Base-by-base conservation (phyloP, 2,888 invertebrate genomes). In the Leptopilina syphax region DNA sequence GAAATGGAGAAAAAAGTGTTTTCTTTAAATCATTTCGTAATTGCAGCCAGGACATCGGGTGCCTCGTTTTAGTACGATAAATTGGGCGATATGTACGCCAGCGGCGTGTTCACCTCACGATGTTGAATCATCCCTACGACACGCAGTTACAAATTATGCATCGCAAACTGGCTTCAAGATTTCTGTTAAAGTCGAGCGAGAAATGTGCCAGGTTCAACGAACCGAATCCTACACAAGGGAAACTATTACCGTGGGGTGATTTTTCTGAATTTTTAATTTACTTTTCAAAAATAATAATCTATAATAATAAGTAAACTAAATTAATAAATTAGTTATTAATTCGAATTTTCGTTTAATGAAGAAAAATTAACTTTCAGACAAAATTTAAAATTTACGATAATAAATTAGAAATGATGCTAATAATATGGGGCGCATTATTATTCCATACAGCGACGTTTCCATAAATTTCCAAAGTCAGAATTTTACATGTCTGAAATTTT, bases 31-130 rank as follows among this genome's bases (percentile, higher is more conserved):
- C 18, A 13, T 70, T 70, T 27, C 47, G 54, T 44, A 27, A 78
- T 60, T 92, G 77, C 86, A 96, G 95, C 95, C 95, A 67, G 95
- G 95, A 7, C 95, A 96, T 89, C 92, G 95, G 82, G 94, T 95
- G 8, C 95, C 95, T 0, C 92, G 95, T 82, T 95, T 94, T 86
- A 94, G 94, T 4, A 93, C 94, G 18, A 93, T 95, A 76, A 94
- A 95, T 84, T 95, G 95, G 95, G 95, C 94, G 3, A 88, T 95
- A 13, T 96, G 95, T 86, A 93, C 95, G n/a, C 95, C 95, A 1
- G 92, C 93, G 4, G 92, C 93, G 0, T 96, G 95, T 88, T 92
- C 93, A 0, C 83, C 93, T 9, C 87, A 91, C 34, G 95, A 95
- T 86, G 94, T 95, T 1, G 93, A 95, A 87, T 90, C 92, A 24